phyloP scores from a whole-genome alignment of 2,888 invertebrate genomes.

The Fragum whitleyi region DNA sequence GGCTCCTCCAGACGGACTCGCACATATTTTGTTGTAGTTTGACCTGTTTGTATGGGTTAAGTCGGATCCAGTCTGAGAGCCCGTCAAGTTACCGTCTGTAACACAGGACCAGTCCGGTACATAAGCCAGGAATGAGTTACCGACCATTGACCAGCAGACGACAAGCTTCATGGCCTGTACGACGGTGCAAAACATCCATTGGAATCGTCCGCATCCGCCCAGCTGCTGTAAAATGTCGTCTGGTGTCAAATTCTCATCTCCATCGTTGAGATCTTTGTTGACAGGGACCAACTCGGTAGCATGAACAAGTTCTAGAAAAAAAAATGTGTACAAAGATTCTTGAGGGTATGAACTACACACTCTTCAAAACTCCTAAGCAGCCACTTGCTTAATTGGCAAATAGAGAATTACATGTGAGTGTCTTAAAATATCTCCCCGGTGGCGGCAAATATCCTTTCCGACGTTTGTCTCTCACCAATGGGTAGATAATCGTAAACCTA shows the following conservation, averaged over 20 bases:
- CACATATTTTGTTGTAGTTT: neutral
- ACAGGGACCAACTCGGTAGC: neutral
- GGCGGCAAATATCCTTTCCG: too few species aligned
- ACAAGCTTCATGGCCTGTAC: slow-evolving; percentile 48
- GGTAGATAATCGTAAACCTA: too few species aligned
- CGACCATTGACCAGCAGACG: slow-evolving; percentile 45
- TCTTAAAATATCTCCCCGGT: too few species aligned
- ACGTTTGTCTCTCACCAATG: too few species aligned
- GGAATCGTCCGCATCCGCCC: slow-evolving; percentile 48
- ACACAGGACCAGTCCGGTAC: slow-evolving; percentile 50
- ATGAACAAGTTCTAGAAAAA: neutral
- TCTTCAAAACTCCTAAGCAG: too few species aligned
- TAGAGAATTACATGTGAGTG: too few species aligned
- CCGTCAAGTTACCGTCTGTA: neutral
- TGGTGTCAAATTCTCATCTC: slow-evolving; percentile 31
- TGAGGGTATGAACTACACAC: too few species aligned
- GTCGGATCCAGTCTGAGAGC: neutral
- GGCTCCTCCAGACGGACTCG: neutral
- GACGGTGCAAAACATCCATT: slow-evolving; percentile 27
- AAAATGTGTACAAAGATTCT: too few species aligned
- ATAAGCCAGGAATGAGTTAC: slow-evolving; percentile 39
- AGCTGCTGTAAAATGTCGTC: slow-evolving; percentile 43
- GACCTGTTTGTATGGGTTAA: neutral
- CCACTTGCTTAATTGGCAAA: too few species aligned
- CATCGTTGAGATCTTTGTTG: neutral